Conservation (phyloP, 2,888 invertebrate species). For the Mesochorus sp. region DNA sequence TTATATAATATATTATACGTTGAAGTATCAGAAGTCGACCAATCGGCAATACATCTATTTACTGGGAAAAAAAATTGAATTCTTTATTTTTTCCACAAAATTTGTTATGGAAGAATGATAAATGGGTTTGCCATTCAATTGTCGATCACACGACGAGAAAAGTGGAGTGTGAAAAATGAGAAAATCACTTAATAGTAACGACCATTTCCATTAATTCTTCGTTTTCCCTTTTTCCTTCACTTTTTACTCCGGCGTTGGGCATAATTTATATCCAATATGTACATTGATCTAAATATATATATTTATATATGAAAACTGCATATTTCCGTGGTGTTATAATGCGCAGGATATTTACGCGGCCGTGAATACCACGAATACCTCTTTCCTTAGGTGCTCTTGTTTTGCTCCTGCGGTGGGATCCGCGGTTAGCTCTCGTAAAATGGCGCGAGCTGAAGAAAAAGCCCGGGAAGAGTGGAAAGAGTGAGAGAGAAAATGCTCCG, state of each 20-base stretch:
- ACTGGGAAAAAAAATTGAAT: slow-evolving; percentile 52
- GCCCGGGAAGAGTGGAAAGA: background rate
- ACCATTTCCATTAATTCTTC: background rate
- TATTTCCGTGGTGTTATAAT: slow-evolving; percentile 42
- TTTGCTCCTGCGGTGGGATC: slow-evolving; percentile 29
- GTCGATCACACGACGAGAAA: background rate
- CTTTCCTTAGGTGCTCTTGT: slow-evolving; percentile 35
- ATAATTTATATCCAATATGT: slow-evolving; percentile 16
- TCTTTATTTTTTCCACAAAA: too few relatives aligned
- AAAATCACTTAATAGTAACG: slow-evolving; percentile 14
- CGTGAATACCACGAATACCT: slow-evolving; percentile 17
- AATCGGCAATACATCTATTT: too few relatives aligned
- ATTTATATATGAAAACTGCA: background rate
- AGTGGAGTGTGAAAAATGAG: background rate
- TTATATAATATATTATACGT: too few relatives aligned
- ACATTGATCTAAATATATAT: background rate
- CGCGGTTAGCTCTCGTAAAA: slow-evolving; percentile 44
- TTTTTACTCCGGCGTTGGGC: background rate
- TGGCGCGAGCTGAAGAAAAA: slow-evolving; percentile 23
- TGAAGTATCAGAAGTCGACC: too few relatives aligned
- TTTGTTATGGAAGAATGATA: background rate
- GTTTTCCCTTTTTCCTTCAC: background rate
- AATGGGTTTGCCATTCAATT: background rate
- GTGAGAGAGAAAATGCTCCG: slow-evolving; percentile 33
- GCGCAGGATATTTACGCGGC: slow-evolving; percentile 24